Conservation (phyloP, 2,888 invertebrate species). For the Mantis religiosa region DNA sequence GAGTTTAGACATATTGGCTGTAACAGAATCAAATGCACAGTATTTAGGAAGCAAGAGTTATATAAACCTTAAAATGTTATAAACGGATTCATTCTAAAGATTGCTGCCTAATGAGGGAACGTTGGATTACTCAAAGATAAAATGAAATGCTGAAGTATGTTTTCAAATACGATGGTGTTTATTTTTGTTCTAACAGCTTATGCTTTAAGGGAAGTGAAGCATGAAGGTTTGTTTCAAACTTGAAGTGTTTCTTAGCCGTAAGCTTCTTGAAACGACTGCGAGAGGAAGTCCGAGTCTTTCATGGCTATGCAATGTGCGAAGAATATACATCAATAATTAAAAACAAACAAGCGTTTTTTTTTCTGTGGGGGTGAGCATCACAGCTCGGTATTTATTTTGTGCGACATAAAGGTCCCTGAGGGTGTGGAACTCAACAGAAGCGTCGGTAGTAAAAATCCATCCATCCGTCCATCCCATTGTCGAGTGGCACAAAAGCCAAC, state of each 20-base stretch:
- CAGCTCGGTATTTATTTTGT: not conserved
- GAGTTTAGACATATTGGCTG: too few relatives aligned
- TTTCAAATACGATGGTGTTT: too few relatives aligned
- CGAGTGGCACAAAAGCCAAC: slow-evolving; percentile 1
- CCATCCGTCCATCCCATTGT: slow-evolving; percentile 1
- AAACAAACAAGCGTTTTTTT: not conserved
- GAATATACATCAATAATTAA: not conserved
- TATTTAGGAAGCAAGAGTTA: too few relatives aligned
- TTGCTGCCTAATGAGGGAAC: too few relatives aligned
- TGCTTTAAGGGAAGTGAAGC: too few relatives aligned
- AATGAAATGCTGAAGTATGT: too few relatives aligned
- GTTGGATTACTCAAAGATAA: too few relatives aligned
- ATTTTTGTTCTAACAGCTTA: too few relatives aligned
- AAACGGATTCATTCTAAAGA: too few relatives aligned
- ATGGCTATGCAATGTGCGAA: not conserved
- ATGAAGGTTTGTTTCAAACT: not conserved
- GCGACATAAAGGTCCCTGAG: not conserved
- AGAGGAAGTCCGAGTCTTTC: not conserved
- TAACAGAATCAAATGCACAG: too few relatives aligned
- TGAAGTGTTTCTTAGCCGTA: not conserved
- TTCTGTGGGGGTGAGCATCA: not conserved
- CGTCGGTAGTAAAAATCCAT: slow-evolving; percentile 2
- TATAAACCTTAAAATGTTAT: too few relatives aligned
- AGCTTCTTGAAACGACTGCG: not conserved
- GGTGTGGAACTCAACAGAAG: not conserved